Base-by-base conservation (phyloP, 1,140 invertebrate species). In the Leguminivora glycinivorella region DNA sequence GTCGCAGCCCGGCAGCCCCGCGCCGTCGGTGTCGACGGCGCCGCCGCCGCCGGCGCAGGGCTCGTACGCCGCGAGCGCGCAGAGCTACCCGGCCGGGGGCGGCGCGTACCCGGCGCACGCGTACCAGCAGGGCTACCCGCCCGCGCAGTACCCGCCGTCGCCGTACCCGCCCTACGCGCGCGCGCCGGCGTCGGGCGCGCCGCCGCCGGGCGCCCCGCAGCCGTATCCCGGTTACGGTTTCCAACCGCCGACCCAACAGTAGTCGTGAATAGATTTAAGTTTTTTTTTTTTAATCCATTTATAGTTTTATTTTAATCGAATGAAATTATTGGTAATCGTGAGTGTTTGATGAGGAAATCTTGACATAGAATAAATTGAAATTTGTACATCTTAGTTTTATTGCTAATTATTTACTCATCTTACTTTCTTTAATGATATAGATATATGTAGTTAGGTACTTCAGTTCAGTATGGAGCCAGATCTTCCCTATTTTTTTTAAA, bases 171-270 rank as follows among this genome's bases (percentile, higher is more conserved):
- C 90, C 22, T 92, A 92, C 76, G 83, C 92, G 29, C 78, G 92
- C 2, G 87, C 92, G 6, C 92, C 92, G 0, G 88, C 90, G 12
- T 89, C 91, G 14, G 89, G 89, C 26, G 90, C 87, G n/a, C 91
- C 91, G 1, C 92, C 92, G 0, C 91, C 92, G 7, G 86, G 82
- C 40, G 81, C 81, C 9, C 87, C 92, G 4, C 92, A 92, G 70
- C 84, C 85, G 34, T 92, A 92, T 72, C 90, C 90, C 34, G 92
- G 90, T 12, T 92, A 92, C 72, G 86, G 89, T n/a, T 92, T 92
- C 68, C 92, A 92, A 77, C 91, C 92, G 25, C 89, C 91, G 17
- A 86, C 88, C 40, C 91, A 92, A 72, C 90, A 92, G 72, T 92
- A 85, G 75, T 34, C 19, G 56, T 34, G 22, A 66, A 5, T 26